These are phyloP conservation scores for Physocephala rufipes DNA, from an alignment of 2,888 invertebrate species.

Conservation along the genomic window DNA sequence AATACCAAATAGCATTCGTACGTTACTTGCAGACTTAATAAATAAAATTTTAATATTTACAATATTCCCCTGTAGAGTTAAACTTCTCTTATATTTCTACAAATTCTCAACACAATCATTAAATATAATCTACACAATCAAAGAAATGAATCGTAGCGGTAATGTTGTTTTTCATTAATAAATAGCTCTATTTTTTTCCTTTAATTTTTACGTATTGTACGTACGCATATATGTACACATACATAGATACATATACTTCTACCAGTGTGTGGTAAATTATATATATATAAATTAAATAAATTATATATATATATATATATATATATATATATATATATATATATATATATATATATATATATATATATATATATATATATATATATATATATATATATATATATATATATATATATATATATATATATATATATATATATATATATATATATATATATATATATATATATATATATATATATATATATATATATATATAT, in stretches of 20 bases:
- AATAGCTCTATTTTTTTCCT: slow-evolving; percentile 15
- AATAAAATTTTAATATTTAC: slow-evolving; percentile 22
- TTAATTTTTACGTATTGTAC: no score
- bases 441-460: no score
- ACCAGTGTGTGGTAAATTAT: no score
- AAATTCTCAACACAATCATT: slow-evolving; percentile 35
- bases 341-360: slow-evolving; percentile 30
- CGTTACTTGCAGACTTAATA: slow-evolving; percentile 2
- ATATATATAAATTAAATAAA: no score
- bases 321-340: slow-evolving; percentile 28
- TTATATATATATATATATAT: no score
- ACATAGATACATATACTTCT: no score
- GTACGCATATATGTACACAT: no score
- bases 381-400: no score
- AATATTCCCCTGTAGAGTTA: slow-evolving; percentile 30
- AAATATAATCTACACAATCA: background rate
- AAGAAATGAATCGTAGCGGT: slow-evolving; percentile 26
- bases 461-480: no score
- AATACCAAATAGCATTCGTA: background rate
- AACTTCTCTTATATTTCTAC: slow-evolving; percentile 18
- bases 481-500: no score
- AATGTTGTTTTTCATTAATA: slow-evolving; percentile 30
- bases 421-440: no score
- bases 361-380: slow-evolving; percentile 12
- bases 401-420: no score